Base-by-base conservation (phyloP, 2,888 invertebrate species). In the Chymomyza procnemis region DNA sequence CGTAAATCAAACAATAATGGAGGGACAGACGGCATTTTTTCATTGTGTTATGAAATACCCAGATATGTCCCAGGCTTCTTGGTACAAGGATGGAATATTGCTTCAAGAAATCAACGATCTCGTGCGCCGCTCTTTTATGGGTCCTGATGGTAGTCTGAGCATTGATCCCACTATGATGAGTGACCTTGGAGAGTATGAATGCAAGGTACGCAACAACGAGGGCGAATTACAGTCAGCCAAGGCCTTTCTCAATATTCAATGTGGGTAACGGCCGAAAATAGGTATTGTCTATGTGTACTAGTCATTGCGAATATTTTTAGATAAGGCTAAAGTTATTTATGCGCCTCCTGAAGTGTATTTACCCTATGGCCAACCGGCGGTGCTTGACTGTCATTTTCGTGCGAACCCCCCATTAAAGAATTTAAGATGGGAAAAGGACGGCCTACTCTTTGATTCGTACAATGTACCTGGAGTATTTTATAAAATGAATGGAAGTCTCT, bases 381-480 rank as follows among this genome's bases (percentile, higher is more conserved):
- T 96, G 66, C 93, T 98, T 66, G 96, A 97, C 91, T 98, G 98
- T 90, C 96, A 97, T 90, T 97, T 97, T 89, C 94, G 96, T 83
- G 96, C 97, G 4, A 98, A 97, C 92, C 98, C 98, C 16, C 96
- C 97, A 8, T 92, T 97, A 76, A 96, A 96, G 61, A 96, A 96
- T 89, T 92, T 97, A 66, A 94, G 96, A 75, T 98, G 98, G 98
- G 97, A 97, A 90, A 97, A 97, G 90, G 97, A 98, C 89, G 97
- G 96, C 18, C 95, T 97, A 81, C 93, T 96, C 1, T 97, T 96
- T 90, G 97, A 97, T 89, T 96, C 97, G 0, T 96, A 96, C 92
- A 96, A 96, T 90, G 96, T 96, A 55, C 96, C 94, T 19, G 97
- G 96, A 18, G 96, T 97, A 0, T 96, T 95, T 89, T 96, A 95